Base-by-base conservation (phyloP, 2,888 invertebrate genomes). In the Caenorhabditis sp. region DNA sequence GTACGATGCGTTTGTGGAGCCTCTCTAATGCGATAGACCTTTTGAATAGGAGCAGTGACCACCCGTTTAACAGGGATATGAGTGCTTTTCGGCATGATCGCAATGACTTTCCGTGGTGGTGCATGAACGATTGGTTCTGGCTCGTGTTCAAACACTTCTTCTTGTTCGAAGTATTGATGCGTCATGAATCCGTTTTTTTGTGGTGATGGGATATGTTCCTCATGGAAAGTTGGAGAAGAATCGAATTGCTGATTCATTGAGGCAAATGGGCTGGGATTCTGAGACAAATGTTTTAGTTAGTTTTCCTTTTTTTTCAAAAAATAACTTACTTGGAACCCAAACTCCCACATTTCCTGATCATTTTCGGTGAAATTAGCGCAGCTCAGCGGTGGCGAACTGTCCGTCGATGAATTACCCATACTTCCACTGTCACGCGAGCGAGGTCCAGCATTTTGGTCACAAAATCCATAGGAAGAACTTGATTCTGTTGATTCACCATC, bases 341-440 rank as follows among this genome's bases (percentile, higher is more conserved):
- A 79, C 22, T 80, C 72, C 80, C 80, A 80, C 80, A 72, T 68
- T 51, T 80, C 80, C 32, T 70, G 67, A 32, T 71, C 78, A 61
- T 60, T 55, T 40, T 72, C 67, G 0, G 62, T 56, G 44, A 60
- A 65, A 47, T 80, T 80, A 2, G 56, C 61, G 18, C 79, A 80
- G 18, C 74, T 76, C 15, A 80, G 55, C 13, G 72, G 74, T 5
- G 80, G 80, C 13, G 80, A 80, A 28, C 80, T 80, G 18, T 80
- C 80, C 15, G 80, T 62, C 15, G 80, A 80, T 0, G 80, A 80
- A 51, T 65, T 61, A 0, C 68, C 80, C n/a, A 77, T 22, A 58
- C 76, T 76, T 20, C 76, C 76, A 9, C 67, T 67, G 22, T 67
- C 76, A 55, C 76, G 50, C 11, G 76, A 76, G 0, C 76, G 60